These are phyloP conservation scores for Mustela nigripes DNA, from an alignment of 2,113 vertebrate species.

Conservation along the genomic window DNA sequence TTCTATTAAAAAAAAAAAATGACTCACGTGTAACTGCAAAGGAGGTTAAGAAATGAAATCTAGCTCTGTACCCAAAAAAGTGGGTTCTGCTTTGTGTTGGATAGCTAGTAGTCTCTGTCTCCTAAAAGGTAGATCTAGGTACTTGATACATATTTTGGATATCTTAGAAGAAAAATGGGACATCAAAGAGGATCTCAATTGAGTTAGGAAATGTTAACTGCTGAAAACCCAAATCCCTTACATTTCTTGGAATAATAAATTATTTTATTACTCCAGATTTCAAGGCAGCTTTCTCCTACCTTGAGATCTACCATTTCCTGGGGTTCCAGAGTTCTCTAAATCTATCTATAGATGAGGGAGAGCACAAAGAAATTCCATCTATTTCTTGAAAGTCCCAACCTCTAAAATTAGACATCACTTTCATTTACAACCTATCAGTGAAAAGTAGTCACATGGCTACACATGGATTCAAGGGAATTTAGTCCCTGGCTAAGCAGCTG, in stretches of 20 bases:
- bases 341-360: neutral
- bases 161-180: neutral
- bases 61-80: neutral
- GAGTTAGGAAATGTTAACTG: neutral
- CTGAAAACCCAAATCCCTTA: neutral
- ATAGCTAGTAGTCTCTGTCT: neutral
- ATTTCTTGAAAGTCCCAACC: neutral
- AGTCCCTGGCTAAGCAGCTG: neutral
- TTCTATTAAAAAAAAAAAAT: neutral
- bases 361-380: neutral
- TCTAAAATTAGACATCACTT: neutral
- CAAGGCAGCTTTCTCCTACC: neutral
- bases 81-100: neutral
- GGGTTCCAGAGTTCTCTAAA: neutral
- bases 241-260: neutral
- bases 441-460: neutral
- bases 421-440: neutral
- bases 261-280: neutral
- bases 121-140: neutral
- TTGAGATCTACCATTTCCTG: neutral
- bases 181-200: neutral
- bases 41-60: neutral
- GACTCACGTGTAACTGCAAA: neutral
- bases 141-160: neutral
- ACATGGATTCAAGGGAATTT: neutral